Base-by-base conservation (phyloP, 1,140 invertebrate genomes). In the Macrostomum lignano region DNA sequence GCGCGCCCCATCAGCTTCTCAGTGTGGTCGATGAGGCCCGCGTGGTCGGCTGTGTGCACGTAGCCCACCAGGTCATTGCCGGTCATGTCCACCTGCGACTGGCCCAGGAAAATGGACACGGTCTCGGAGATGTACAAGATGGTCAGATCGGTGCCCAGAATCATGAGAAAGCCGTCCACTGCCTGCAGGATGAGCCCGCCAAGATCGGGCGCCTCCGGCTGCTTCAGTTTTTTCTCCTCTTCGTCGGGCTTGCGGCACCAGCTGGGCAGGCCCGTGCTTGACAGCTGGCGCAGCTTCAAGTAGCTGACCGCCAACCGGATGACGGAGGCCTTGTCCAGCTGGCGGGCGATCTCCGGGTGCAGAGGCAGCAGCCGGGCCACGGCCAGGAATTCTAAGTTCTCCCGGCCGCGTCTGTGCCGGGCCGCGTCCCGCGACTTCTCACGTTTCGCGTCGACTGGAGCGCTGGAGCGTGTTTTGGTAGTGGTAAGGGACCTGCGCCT, bases 371-470 rank as follows among this genome's bases (percentile, higher is more conserved):
- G 76, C 63, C 91, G 91, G 38, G 84, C 82, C 54, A 94, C 62
- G 61, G 91, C 82, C 62, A 88, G 88, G 61, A 93, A 94, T 60
- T 93, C 84, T 52, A 75, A 86, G 62, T 94, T 94, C 60, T 93
- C 86, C 48, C 93, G 93, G 17, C 82, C 82, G 22, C 84, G 67
- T 21, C 86, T 61, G 5, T 76, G 82, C 30, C 84, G 65, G 1
- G 86, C 86, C 21, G 84, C 84, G 56, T 93, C 82, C 45, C 82
- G 65, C 26, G 77, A 84, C 55, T 93, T 93, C 56, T 93, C 84
- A n/a, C n/a, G n/a, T n/a, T n/a, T n/a, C n/a, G n/a, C n/a, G n/a
- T n/a, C n/a, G n/a, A n/a, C n/a, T n/a, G n/a, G n/a, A n/a, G n/a
- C n/a, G n/a, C n/a, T n/a, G n/a, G n/a, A n/a, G n/a, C n/a, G n/a